Evolutionary conservation across 2,113 vertebrate species (phyloP).

Genomic region (Erpornis zantholeuca): DNA sequence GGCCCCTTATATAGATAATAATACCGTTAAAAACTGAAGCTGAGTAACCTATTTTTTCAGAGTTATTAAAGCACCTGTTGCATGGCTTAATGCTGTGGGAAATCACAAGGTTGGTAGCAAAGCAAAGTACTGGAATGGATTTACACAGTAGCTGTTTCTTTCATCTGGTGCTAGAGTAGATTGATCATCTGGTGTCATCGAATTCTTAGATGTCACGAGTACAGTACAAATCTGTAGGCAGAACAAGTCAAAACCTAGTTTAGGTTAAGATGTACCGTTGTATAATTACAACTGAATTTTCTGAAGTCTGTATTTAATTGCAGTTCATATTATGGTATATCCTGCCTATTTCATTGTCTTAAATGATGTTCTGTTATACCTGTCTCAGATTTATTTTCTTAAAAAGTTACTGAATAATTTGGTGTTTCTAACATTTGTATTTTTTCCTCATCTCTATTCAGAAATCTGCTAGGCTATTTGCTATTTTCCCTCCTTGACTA

Average conservation of each 20-base stretch:
- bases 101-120: background rate
- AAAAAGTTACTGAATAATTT: background rate
- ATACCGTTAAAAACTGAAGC: background rate
- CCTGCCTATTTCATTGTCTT: rapidly evolving
- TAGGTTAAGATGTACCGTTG: background rate
- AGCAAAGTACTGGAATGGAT: background rate
- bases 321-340: background rate
- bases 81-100: background rate
- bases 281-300: background rate
- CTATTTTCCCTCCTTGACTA: background rate
- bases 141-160: background rate
- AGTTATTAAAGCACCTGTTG: background rate
- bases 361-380: background rate
- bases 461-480: background rate
- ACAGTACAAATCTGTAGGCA: background rate
- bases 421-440: background rate
- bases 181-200: background rate
- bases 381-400: background rate
- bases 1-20: background rate
- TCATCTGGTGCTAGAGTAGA: background rate
- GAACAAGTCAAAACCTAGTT: background rate
- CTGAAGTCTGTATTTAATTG: background rate
- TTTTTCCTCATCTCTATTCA: background rate
- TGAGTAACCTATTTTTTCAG: background rate
- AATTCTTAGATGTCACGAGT: background rate